Evolutionary conservation across 2,888 invertebrate genomes (phyloP).

Genomic region (Lycocerus yunnanus): DNA sequence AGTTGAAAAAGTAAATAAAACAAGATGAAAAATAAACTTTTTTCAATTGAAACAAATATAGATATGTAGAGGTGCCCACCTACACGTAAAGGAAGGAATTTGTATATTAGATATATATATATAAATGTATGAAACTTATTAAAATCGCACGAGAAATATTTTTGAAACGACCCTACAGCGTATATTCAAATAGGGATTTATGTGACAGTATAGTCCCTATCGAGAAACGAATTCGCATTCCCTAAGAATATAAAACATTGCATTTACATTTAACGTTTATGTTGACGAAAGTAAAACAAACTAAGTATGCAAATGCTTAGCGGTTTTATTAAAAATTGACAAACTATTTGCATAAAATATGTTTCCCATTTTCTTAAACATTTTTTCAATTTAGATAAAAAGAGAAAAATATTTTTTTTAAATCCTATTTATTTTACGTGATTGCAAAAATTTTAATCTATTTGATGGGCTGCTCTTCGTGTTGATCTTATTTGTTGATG

Average conservation of each 20-base stretch:
- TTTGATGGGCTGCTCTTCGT: not conserved
- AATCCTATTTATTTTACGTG: not conserved
- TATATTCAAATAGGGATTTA: slow-evolving; percentile 13
- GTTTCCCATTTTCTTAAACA: not conserved
- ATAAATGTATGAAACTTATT: not conserved
- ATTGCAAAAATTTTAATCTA: not conserved
- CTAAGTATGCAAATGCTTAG: not conserved
- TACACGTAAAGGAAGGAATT: not conserved
- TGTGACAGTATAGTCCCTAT: slow-evolving; percentile 17
- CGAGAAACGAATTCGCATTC: slow-evolving; percentile 8
- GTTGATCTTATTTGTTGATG: not conserved
- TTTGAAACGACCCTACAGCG: slow-evolving; percentile 5
- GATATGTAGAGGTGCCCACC: not conserved
- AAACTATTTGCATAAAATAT: not conserved
- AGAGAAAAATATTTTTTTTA: not conserved
- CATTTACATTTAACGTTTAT: slow-evolving; percentile 7
- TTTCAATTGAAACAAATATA: not conserved
- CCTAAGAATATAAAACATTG: slow-evolving; percentile 12
- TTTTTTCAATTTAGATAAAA: not conserved
- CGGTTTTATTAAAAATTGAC: not conserved
- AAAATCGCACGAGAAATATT: slow-evolving; percentile 4
- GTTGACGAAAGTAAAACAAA: not conserved
- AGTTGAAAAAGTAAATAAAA: not conserved
- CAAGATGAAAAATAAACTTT: not conserved
- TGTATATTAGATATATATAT: not conserved